Conservation (phyloP, 2,888 invertebrate genomes). For the Odontothrips loti region DNA sequence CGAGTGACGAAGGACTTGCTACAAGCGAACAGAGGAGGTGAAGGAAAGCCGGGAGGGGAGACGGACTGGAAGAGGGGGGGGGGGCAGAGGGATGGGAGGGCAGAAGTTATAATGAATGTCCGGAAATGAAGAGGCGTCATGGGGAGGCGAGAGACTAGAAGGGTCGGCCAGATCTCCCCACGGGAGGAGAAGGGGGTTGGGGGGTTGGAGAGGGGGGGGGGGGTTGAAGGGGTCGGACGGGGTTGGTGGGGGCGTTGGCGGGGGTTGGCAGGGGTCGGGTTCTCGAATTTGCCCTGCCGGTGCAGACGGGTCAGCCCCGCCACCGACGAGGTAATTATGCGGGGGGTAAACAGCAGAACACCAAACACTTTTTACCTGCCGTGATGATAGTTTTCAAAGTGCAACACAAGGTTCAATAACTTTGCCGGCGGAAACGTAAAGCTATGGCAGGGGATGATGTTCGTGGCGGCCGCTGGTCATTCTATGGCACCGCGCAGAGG, state of each 20-base stretch:
- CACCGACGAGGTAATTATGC: background rate
- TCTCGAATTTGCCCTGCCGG: background rate
- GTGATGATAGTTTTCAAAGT: too few relatives aligned
- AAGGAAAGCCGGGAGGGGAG: background rate
- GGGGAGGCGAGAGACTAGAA: constrained; percentile 11
- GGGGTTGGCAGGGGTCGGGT: background rate
- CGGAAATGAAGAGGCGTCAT: constrained; percentile 26
- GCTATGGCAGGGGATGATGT: too few relatives aligned
- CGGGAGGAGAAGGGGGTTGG: background rate
- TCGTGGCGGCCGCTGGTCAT: background rate
- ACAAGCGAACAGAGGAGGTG: background rate
- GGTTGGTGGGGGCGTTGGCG: background rate
- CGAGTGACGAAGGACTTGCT: background rate
- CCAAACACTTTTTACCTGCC: too few relatives aligned
- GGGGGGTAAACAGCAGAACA: background rate
- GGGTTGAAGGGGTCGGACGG: background rate
- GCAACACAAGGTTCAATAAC: too few relatives aligned
- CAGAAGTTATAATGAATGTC: constrained; percentile 21
- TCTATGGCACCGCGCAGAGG: background rate
- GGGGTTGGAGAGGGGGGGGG: background rate
- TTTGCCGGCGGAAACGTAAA: too few relatives aligned
- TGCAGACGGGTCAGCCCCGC: background rate
- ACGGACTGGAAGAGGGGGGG: background rate
- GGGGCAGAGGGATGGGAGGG: background rate
- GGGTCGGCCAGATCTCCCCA: constrained; percentile 14